Conservation (phyloP, 2,113 vertebrate genomes). For the Oreotrochilus melanogaster region DNA sequence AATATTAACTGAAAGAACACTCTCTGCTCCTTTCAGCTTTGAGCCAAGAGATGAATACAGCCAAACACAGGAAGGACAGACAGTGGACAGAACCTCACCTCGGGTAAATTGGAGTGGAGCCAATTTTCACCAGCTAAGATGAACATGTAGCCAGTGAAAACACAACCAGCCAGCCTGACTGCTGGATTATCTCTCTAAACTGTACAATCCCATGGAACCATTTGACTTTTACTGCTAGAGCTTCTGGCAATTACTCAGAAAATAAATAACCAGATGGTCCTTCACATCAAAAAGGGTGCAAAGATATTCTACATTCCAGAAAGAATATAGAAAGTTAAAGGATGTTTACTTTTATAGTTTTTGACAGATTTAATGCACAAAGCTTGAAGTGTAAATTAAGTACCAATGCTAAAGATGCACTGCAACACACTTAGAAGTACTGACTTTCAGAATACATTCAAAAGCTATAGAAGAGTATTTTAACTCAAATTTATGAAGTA, state of each 20-base stretch:
- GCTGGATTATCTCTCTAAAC: background rate
- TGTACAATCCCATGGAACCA: background rate
- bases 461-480: background rate
- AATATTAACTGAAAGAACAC: background rate
- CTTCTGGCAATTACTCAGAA: background rate
- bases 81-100: background rate
- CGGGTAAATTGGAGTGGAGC: background rate
- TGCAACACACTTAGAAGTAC: background rate
- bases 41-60: background rate
- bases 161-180: background rate
- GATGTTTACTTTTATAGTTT: background rate
- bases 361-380: background rate
- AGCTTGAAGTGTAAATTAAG: background rate
- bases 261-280: background rate
- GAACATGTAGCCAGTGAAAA: background rate
- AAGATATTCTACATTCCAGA: background rate
- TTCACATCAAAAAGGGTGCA: background rate
- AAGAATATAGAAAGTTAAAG: background rate
- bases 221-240: background rate
- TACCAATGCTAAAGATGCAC: background rate
- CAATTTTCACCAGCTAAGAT: background rate
- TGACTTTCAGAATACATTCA: background rate
- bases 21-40: background rate
- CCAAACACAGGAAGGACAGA: background rate
- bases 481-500: background rate